These are phyloP conservation scores for Eristalinus sepulchralis DNA, from an alignment of 2,888 invertebrate genomes.

Conservation along the genomic window DNA sequence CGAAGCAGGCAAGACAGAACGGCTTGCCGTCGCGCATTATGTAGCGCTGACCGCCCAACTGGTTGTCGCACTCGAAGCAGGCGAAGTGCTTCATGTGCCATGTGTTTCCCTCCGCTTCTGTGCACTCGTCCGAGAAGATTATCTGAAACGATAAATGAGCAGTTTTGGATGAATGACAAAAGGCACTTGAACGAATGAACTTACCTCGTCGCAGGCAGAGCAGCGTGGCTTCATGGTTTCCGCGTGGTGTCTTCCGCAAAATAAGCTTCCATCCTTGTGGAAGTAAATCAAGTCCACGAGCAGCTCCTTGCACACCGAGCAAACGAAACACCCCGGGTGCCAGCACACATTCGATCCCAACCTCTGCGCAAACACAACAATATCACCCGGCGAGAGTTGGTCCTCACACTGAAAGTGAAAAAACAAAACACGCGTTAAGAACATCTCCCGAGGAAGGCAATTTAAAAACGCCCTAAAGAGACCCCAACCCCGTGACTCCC, in stretches of 20 bases:
- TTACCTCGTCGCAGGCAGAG: conserved; percentile 98
- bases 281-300: conserved; percentile 99
- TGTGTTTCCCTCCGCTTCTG: conserved; percentile 98
- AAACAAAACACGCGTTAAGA: conserved; percentile 10
- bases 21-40: conserved; percentile 98
- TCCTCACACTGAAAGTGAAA: conserved; percentile 88
- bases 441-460: conserved; percentile 5
- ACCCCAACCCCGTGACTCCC: conserved; percentile 12
- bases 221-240: conserved; percentile 98
- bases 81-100: conserved; percentile 99
- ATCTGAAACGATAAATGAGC: conserved; percentile 84
- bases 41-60: conserved; percentile 98
- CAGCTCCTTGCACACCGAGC: conserved; percentile 94
- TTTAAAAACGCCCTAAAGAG: conserved; percentile 40
- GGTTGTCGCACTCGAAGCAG: conserved; percentile 95
- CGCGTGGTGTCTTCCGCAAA: conserved; percentile 98
- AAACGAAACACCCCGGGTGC: conserved; percentile 98
- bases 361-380: conserved; percentile 93
- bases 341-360: conserved; percentile 92
- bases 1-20: conserved; percentile 97
- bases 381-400: conserved; percentile 91
- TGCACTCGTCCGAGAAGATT: conserved; percentile 98
- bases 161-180: not conserved
- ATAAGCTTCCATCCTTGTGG: conserved; percentile 92
- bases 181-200: conserved; percentile 35